Base-by-base conservation (phyloP, 2,113 vertebrate genomes). In the Tringa solitaria region DNA sequence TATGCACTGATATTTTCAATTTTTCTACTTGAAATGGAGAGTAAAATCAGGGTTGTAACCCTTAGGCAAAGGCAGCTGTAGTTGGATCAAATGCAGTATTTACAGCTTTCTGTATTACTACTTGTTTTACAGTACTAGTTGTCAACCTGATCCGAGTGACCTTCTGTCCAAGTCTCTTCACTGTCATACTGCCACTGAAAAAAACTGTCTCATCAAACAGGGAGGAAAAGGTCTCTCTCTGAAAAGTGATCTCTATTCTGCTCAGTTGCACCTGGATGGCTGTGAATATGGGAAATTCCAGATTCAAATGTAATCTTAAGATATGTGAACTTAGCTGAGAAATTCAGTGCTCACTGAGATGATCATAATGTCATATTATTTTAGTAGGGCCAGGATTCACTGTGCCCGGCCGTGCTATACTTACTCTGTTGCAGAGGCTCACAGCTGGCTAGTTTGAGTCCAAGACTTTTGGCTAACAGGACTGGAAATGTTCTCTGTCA, bases 361-460 rank as follows among this genome's bases (percentile, higher is more conserved):
- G 10, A 32, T 84, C 33, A 63, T 8, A 43, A 10, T 14, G 33
- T 57, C 20, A 7, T 54, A 46, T 18, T 33, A 4, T 20, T 79
- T 76, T 26, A 60, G 12, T 23, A 77, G 9, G 15, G 4, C 21
- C 21, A 26, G 23, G 13, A 48, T 70, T 61, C 51, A 46, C 12
- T 60, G 32, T 0, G 0, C 64, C 30, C 73, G 28, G 7, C n/a
- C 4, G 0, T 54, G 24, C 4, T 68, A 24, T 63, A 13, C 22
- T 59, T 63, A 27, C 3, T 35, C 8, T 75, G 46, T 39, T 59
- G 33, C 17, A 33, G 43, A 59, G 3, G 28, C 8, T 59, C 50
- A 24, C 30, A 54, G 28, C 4, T 65, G 19, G 14, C 12, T 78
- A 24, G 8, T 41, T 51, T 54, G 20, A 6, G 35, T n/a, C 45